Percentiles rank a stretch among this genome's conserved stretches.
Evolutionary conservation across 92 coral and sea anemone genomes (phyloP).

Genomic region (Meandrina meandrites): DNA sequence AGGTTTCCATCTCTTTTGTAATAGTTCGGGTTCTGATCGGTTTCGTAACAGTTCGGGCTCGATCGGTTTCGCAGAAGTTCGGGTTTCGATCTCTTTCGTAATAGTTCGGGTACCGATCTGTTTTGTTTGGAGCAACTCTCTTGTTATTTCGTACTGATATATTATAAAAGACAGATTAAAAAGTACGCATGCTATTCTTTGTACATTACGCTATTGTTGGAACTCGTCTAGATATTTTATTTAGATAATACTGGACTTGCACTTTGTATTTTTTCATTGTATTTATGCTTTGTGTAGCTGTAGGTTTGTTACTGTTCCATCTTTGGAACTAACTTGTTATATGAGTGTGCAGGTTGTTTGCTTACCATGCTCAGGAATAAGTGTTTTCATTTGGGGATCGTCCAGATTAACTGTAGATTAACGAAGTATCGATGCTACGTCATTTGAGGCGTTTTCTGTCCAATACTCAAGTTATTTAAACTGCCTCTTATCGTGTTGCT

Average conservation of each 20-base stretch:
- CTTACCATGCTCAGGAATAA: not conserved
- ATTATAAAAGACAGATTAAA: not conserved
- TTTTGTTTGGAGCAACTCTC: not conserved
- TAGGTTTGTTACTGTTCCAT: not conserved
- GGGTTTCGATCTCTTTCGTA: not conserved
- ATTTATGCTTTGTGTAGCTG: not conserved
- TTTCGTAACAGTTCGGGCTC: not conserved
- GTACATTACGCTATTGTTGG: not conserved
- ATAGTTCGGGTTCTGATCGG: not conserved
- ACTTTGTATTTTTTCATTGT: not conserved
- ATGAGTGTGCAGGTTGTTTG: too few species aligned
- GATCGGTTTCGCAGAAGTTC: not conserved
- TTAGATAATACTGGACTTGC: not conserved
- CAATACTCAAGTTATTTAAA: conserved; percentile 16
- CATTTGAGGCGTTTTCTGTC: not conserved
- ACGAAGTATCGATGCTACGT: not conserved
- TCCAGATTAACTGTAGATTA: too few species aligned
- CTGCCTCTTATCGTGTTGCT: not conserved
- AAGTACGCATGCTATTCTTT: not conserved
- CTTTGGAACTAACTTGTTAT: not conserved
- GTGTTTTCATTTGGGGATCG: not conserved
- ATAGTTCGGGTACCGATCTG: not conserved
- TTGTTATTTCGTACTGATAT: not conserved
- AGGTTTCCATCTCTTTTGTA: not conserved
- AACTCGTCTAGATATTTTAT: not conserved